A percentile compares a stretch with the other conserved stretches of the same genome.
Evolutionary conservation across 2,113 vertebrate species (phyloP).

Genomic region (Colius striatus): DNA sequence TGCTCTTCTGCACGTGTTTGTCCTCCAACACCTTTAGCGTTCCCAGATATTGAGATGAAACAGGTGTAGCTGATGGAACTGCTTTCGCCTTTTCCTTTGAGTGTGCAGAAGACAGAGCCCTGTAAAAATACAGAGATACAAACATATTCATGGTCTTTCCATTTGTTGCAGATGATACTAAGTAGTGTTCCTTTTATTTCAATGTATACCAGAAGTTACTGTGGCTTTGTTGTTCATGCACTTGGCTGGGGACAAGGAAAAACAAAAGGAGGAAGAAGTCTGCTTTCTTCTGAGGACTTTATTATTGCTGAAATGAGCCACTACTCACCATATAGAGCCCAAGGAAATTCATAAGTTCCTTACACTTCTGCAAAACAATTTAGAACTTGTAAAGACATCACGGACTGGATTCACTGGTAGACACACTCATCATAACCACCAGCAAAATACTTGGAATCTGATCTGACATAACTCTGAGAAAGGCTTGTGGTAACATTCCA

Average conservation of each 20-base stretch:
- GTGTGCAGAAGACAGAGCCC: constrained; percentile 50
- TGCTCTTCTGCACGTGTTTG: constrained; percentile 69
- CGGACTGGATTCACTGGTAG: neutral
- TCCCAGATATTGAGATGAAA: constrained; percentile 85
- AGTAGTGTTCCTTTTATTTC: neutral
- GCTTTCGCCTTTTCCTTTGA: constrained; percentile 59
- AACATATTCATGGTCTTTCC: neutral
- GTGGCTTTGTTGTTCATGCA: neutral
- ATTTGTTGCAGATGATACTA: neutral
- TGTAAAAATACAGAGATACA: constrained; percentile 48
- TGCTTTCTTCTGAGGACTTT: neutral
- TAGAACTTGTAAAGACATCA: neutral
- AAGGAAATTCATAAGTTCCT: neutral
- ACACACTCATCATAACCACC: neutral
- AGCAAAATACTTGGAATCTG: neutral
- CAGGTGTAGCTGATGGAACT: neutral
- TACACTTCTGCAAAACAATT: neutral
- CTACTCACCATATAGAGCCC: neutral
- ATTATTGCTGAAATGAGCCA: neutral
- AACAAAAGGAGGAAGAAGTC: neutral
- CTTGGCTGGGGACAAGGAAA: neutral
- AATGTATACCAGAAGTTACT: neutral
- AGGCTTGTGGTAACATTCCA: neutral
- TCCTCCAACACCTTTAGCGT: constrained; percentile 86
- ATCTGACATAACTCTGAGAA: neutral